These are phyloP conservation scores for Leptopilina boulardi DNA, from an alignment of 1,140 invertebrate genomes.

Conservation along the genomic window DNA sequence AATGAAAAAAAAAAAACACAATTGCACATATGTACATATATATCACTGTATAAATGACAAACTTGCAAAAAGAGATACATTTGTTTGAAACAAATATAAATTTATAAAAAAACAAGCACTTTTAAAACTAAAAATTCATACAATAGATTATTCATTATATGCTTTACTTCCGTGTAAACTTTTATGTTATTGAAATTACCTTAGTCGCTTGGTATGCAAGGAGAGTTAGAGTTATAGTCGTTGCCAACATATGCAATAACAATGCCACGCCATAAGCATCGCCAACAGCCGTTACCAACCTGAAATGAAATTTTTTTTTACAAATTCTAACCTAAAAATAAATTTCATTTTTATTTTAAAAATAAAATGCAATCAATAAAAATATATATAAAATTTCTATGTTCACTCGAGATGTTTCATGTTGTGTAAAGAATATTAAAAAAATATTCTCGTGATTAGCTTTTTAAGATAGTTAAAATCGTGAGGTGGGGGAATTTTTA, in stretches of 20 bases:
- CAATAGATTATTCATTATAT: constrained; percentile 25
- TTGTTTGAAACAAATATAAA: too few species aligned
- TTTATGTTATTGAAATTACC: constrained; percentile 71
- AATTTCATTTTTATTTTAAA: not conserved
- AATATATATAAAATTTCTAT: not conserved
- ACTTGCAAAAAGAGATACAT: too few species aligned
- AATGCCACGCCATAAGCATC: constrained; percentile 88
- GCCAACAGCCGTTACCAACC: constrained; percentile 85
- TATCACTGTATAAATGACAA: constrained; percentile 23
- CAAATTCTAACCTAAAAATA: not conserved
- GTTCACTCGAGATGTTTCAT: not conserved
- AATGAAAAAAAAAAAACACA: too few species aligned
- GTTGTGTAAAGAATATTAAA: not conserved
- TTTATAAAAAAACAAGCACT: constrained; percentile 36
- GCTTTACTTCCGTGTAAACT: not conserved
- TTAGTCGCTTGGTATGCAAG: constrained; percentile 91
- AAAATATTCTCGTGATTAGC: not conserved
- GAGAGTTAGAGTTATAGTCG: constrained; percentile 87
- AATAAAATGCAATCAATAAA: not conserved
- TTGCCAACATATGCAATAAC: constrained; percentile 88
- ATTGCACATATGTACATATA: too few species aligned
- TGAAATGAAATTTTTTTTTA: constrained; percentile 65
- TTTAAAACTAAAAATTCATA: constrained; percentile 38
- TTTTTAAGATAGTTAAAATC: not conserved
- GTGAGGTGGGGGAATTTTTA: not conserved